These are phyloP conservation scores for Bombus waltoni DNA, from an alignment of 1,140 invertebrate genomes.

Conservation along the genomic window DNA sequence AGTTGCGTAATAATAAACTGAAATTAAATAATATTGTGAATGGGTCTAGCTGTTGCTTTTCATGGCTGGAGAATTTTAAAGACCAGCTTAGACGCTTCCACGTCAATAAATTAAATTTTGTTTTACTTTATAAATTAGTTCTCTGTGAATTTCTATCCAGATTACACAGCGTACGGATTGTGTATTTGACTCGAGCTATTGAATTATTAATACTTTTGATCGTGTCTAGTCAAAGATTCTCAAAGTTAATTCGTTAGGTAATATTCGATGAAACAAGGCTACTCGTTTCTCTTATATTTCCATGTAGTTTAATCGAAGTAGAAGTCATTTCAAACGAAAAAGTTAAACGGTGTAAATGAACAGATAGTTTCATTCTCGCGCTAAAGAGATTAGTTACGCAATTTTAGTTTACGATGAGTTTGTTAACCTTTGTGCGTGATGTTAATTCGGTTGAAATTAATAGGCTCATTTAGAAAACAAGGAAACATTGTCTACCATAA, in stretches of 20 bases:
- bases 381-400: too few relatives aligned
- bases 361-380: background rate
- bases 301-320: background rate
- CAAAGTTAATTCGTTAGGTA: background rate
- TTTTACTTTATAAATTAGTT: background rate
- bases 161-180: background rate
- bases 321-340: too few relatives aligned
- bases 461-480: background rate
- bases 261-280: too few relatives aligned
- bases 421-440: background rate
- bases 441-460: background rate
- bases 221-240: too few relatives aligned
- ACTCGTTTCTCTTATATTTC: background rate
- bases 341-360: background rate
- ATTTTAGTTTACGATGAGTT: constrained; percentile 4
- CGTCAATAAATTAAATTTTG: too few relatives aligned
- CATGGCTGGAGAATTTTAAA: too few relatives aligned
- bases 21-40: too few relatives aligned
- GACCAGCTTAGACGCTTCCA: too few relatives aligned
- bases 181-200: background rate
- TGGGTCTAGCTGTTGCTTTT: too few relatives aligned
- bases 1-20: background rate
- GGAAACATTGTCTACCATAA: background rate
- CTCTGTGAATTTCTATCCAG: background rate
- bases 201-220: too few relatives aligned